Base-by-base conservation (phyloP, 2,888 invertebrate species). In the Clanis bilineata region DNA sequence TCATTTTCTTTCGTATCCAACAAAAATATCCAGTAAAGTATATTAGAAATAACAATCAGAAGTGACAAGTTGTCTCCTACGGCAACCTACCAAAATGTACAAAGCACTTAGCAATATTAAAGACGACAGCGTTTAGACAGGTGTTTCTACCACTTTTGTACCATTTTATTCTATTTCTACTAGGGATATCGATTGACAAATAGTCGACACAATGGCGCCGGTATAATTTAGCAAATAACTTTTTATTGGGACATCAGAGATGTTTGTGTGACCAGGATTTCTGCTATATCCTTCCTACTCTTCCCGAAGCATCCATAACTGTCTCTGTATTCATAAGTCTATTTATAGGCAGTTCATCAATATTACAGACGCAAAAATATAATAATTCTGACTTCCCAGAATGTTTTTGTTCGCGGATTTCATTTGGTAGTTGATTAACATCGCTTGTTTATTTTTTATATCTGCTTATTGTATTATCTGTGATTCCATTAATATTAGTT, bases 201-300 rank as follows among this genome's bases (percentile, higher is more conserved):
- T 66, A 74, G 71, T 74, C 82, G 85, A 58, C 85, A 62, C 62
- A 56, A 58, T 70, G 87, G 82, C 85, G 85, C 85, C 85, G 67
- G 69, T 59, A 79, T 79, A 77, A 80, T 81, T 77, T 77, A 71
- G 66, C 78, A 76, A 75, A 84, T 84, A 83, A 84, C 77, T 83
- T 83, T 82, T 83, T 83, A 82, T 83, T 76, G 68, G 70, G 67
- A 71, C 77, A 76, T 78, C 72, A 68, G 64, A 71, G 76, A 76
- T 77, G 75, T 73, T 77, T 80, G 74, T 73, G 65, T 65, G 62
- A 64, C 64, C 22, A 54, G 56, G 41, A 45, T 36, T 55, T 38
- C 43, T 38, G 12, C 51, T 39, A 45, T 23, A 18, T 38, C 21
- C 38, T 59, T 45, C n/a, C 39, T 55, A 18, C 22, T 5, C 3